phyloP scores from a whole-genome alignment of 2,113 vertebrate genomes.

The Numenius arquata region DNA sequence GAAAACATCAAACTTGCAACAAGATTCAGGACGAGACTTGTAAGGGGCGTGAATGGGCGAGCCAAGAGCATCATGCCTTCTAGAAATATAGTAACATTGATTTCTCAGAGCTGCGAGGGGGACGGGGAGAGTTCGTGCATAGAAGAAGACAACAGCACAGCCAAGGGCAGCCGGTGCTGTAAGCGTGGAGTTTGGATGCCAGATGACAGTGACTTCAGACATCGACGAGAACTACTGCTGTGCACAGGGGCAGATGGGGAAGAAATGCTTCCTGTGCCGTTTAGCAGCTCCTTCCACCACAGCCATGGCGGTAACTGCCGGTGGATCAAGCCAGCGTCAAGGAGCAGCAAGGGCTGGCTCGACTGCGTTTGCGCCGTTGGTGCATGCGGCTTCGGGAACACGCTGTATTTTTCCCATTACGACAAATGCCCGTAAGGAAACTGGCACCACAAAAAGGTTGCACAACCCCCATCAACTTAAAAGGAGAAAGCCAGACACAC shows the following conservation, averaged over 20 bases:
- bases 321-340: background rate
- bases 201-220: background rate
- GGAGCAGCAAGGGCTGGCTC: background rate
- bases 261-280: background rate
- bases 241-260: background rate
- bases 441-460: conserved; percentile 29
- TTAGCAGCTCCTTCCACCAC: background rate
- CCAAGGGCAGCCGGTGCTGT: background rate
- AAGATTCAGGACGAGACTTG: background rate
- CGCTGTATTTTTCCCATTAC: conserved; percentile 25
- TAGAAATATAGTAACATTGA: background rate
- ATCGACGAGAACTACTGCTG: background rate
- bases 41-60: background rate
- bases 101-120: background rate
- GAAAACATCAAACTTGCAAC: background rate
- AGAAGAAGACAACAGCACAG: background rate
- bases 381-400: background rate
- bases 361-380: background rate
- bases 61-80: background rate
- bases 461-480: conserved; percentile 40
- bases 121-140: fast-evolving
- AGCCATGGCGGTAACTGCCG: background rate
- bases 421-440: conserved; percentile 52
- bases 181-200: background rate
- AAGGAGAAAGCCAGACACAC: conserved; percentile 58